Evolutionary conservation across 2,113 vertebrate species (phyloP).

Genomic region (Dicrurus megarhynchus): DNA sequence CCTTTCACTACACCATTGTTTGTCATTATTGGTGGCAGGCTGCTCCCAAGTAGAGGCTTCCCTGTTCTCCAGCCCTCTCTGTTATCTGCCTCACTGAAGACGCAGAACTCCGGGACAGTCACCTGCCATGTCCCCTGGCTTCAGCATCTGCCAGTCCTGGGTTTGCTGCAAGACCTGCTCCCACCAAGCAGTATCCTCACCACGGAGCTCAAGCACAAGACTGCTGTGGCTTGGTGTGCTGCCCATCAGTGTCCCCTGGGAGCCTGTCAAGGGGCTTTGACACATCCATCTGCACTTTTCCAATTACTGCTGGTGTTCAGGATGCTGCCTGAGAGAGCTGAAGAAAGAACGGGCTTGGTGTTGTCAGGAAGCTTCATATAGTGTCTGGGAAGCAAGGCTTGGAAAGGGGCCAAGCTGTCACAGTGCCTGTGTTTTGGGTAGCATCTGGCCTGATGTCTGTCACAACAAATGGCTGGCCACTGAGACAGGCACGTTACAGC

Average conservation of each 20-base stretch:
- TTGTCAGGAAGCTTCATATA: not conserved
- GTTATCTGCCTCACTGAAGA: not conserved
- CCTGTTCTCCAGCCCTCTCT: not conserved
- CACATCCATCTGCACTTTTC: not conserved
- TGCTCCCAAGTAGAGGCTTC: not conserved
- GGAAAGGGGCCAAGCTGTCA: not conserved
- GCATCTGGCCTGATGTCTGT: not conserved
- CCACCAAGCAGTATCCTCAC: not conserved
- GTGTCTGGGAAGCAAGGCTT: not conserved
- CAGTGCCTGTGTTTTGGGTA: not conserved
- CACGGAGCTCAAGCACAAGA: rapidly evolving
- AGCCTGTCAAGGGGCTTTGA: not conserved
- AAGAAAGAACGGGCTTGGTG: not conserved
- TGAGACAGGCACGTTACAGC: not conserved
- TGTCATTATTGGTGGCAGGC: not conserved
- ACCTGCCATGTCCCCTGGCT: not conserved
- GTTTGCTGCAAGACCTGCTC: not conserved
- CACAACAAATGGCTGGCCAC: not conserved
- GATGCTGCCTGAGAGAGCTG: not conserved
- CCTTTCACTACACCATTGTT: not conserved
- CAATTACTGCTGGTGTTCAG: not conserved
- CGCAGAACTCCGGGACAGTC: not conserved
- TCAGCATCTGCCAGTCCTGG: not conserved
- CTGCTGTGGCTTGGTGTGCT: not conserved
- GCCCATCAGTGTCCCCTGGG: not conserved